Conservation (phyloP, 2,797 vertebrate genomes). For the Ambastaia sidthimunki region DNA sequence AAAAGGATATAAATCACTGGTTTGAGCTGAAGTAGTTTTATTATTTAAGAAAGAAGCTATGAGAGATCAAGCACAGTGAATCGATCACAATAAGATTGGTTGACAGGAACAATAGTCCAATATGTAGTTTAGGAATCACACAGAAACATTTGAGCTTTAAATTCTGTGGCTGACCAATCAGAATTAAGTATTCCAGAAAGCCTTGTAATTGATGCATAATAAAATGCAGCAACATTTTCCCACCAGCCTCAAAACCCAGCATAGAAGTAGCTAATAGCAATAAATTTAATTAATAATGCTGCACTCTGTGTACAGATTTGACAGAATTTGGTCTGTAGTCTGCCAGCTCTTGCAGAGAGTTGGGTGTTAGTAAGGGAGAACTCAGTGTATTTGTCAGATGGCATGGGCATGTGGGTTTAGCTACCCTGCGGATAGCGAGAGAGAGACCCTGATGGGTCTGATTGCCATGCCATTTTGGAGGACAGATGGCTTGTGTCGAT, state of each 20-base stretch:
- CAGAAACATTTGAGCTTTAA: no score
- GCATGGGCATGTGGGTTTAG: conserved; percentile 61
- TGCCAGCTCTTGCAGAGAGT: conserved; percentile 34
- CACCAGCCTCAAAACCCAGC: not conserved
- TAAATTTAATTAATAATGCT: conserved; percentile 28
- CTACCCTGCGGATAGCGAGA: conserved; percentile 65
- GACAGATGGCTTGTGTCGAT: conserved; percentile 75
- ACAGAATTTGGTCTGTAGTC: conserved; percentile 15
- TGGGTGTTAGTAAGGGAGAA: conserved; percentile 39
- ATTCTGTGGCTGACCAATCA: no score
- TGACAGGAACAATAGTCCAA: no score
- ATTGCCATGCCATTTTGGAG: conserved; percentile 70
- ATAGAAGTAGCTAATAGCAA: conserved; percentile 5
- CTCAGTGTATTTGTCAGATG: conserved; percentile 59
- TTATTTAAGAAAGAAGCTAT: no score
- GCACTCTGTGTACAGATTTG: not conserved
- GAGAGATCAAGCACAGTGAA: no score
- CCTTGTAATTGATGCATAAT: not conserved
- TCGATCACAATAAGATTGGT: no score
- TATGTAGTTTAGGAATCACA: no score
- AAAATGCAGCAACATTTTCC: not conserved
- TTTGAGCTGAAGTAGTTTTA: no score
- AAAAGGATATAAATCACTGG: no score
- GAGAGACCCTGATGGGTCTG: conserved; percentile 70
- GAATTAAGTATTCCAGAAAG: not conserved